Evolutionary conservation across 2,797 vertebrate species (phyloP).

Genomic region (Enteromius argenteus): DNA sequence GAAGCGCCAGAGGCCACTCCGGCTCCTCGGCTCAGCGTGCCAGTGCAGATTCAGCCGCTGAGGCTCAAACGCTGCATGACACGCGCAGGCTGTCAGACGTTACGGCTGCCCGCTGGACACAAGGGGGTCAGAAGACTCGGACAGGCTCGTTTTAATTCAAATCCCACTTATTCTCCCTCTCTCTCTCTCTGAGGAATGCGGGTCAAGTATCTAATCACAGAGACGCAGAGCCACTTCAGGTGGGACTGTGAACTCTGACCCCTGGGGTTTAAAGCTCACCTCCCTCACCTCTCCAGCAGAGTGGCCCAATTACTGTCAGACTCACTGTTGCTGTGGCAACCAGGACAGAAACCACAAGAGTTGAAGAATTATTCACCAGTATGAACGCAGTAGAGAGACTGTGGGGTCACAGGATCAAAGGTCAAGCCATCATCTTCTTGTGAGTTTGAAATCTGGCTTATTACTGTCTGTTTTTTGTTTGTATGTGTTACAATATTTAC

Average conservation of each 20-base stretch:
- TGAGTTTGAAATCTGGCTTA: background rate
- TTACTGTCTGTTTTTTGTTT: too few species aligned
- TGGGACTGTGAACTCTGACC: slow-evolving; percentile 50
- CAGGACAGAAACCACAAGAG: slow-evolving; percentile 12
- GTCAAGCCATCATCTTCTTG: background rate
- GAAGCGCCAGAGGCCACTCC: slow-evolving; percentile 44
- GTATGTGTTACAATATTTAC: background rate
- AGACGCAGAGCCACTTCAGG: slow-evolving; percentile 46
- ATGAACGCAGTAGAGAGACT: background rate
- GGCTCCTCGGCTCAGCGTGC: slow-evolving; percentile 6
- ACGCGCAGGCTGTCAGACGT: background rate
- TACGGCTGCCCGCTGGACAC: slow-evolving; percentile 10
- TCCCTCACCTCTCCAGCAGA: slow-evolving; percentile 23
- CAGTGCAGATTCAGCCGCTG: slow-evolving; percentile 1
- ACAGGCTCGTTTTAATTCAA: background rate
- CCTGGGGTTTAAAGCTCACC: slow-evolving; percentile 41
- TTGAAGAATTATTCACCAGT: slow-evolving; percentile 3
- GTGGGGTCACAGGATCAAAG: slow-evolving; percentile 10
- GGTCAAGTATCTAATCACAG: slow-evolving; percentile 56
- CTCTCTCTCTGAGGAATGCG: slow-evolving; percentile 14
- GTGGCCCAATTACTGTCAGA: slow-evolving; percentile 52
- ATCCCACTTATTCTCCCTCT: background rate
- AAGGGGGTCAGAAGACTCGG: background rate
- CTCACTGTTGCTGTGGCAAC: slow-evolving; percentile 49
- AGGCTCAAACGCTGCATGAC: slow-evolving; percentile 17